These are phyloP conservation scores for Diceros bicornis DNA, from an alignment of 2,797 vertebrate species.

Conservation along the genomic window DNA sequence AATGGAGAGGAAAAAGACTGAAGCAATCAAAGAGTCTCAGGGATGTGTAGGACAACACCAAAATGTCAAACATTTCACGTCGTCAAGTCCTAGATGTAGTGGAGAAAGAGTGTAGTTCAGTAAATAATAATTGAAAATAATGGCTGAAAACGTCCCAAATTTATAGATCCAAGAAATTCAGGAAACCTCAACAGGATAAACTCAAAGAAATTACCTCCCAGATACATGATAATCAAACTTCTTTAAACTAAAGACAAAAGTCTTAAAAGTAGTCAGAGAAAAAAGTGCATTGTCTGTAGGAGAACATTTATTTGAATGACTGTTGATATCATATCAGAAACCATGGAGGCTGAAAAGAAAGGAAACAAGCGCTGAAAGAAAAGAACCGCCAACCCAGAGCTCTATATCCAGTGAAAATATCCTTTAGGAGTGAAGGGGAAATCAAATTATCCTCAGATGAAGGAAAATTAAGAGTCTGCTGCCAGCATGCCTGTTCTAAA, in stretches of 20 bases:
- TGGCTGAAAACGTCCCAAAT: not conserved
- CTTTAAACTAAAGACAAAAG: not conserved
- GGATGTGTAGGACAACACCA: not conserved
- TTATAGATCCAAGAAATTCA: not conserved
- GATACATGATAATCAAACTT: not conserved
- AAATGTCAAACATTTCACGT: not conserved
- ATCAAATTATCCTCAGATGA: not conserved
- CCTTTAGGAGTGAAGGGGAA: not conserved
- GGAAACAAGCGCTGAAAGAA: not conserved
- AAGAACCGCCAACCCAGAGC: not conserved
- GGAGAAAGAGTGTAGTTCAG: not conserved
- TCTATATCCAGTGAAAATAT: not conserved
- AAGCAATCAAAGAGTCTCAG: not conserved
- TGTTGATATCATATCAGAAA: conserved; percentile 1
- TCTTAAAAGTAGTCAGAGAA: not conserved
- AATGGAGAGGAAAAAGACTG: not conserved
- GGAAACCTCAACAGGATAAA: not conserved
- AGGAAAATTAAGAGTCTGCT: not conserved
- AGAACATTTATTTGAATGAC: not conserved
- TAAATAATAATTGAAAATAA: not conserved
- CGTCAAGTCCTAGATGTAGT: not conserved
- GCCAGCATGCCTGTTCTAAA: not conserved
- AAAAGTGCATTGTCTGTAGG: not conserved
- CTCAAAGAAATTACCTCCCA: not conserved
- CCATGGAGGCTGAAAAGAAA: not conserved